phyloP scores from a whole-genome alignment of 2,888 invertebrate genomes.

The Cinara cedri region DNA sequence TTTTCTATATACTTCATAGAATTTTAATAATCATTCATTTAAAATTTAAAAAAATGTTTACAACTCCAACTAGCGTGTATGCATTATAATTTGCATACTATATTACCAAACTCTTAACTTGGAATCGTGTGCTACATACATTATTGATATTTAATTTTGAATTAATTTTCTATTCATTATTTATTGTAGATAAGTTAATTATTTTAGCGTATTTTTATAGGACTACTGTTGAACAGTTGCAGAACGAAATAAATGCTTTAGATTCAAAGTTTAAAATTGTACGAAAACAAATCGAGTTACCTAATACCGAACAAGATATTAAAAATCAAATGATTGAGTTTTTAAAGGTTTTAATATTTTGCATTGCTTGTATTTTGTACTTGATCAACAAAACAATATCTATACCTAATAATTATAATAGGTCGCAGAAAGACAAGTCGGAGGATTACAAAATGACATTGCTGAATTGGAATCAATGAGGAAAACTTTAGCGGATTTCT shows the following conservation, averaged over 20 bases:
- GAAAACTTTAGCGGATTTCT: conserved; percentile 84
- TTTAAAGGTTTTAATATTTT: conserved; percentile 69
- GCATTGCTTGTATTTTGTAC: neutral
- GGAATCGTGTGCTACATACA: no score
- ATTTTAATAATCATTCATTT: neutral
- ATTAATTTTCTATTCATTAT: no score
- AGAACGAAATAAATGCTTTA: conserved; percentile 83
- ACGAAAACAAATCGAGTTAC: conserved; percentile 77
- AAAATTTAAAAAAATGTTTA: no score
- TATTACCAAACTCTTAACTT: no score
- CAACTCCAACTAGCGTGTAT: no score
- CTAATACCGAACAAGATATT: conserved; percentile 79
- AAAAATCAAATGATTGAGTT: conserved; percentile 88
- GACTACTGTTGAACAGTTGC: conserved; percentile 87
- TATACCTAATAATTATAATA: conserved; percentile 61
- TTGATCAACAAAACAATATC: conserved; percentile 6
- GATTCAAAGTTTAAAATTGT: conserved; percentile 80
- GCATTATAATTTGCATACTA: no score
- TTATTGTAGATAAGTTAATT: no score
- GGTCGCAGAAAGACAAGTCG: conserved; percentile 81
- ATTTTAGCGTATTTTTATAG: conserved; percentile 65
- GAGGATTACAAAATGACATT: conserved; percentile 78
- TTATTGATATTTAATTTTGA: no score
- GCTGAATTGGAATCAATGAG: conserved; percentile 81
- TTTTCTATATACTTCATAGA: neutral